Base-by-base conservation (phyloP, 1,140 invertebrate species). In the Bicyclus anynana region DNA sequence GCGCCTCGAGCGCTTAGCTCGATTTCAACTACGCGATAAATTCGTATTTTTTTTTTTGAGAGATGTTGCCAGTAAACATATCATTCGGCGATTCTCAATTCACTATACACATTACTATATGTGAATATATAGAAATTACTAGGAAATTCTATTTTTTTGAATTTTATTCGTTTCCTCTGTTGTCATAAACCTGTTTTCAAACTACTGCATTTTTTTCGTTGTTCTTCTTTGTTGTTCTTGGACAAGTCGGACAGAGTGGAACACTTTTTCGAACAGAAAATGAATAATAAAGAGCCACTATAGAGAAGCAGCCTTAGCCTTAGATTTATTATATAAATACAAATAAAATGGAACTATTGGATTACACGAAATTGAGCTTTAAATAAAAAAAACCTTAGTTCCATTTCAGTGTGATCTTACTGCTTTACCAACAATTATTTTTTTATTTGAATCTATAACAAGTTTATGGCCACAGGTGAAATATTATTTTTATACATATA, bases 61-160 rank as follows among this genome's bases (percentile, higher is more conserved):
- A 87, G 74, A 81, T 81, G 75, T 79, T 82, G 84, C 82, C 84
- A 78, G 74, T 80, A 85, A 87, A 87, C 84, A 87, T 87, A 87
- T 87, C 68, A 72, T 81, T 87, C 80, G 82, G 84, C 84, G 64
- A 74, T 87, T 87, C 82, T 87, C 84, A 81, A 73, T 74, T 81
- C 65, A 58, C 62, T 79, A 76, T 73, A 75, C 65, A 75, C 67
- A 67, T 71, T 77, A n/a, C n/a, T n/a, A n/a, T n/a, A n/a, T n/a
- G n/a, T n/a, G n/a, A n/a, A n/a, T n/a, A n/a, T n/a, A n/a, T n/a
- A 75, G 68, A 70, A 77, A 67, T 70, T 57, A 66, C 71, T 80
- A 77, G 62, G 55, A 61, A 57, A 59, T 61, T 60, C 51, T 60
- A 40, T 59, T 38, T 61, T 54, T 64, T 67, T 26, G 40, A 50